Conservation (phyloP, 1,140 invertebrate species). For the Delia radicum region DNA sequence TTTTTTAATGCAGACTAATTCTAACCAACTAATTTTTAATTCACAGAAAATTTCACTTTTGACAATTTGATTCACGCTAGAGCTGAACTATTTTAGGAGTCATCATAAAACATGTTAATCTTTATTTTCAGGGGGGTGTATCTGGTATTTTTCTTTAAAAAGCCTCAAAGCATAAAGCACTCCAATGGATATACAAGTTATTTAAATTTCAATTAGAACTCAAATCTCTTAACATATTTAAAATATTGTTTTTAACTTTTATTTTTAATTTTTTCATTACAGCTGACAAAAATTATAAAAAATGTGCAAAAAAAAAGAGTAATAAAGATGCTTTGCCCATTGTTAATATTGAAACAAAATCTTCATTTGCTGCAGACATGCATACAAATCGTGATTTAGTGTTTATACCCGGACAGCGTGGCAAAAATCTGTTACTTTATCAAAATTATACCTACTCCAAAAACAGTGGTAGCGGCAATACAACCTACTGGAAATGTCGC, state of each 20-base stretch:
- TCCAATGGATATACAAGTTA: too few species aligned
- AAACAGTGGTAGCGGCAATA: conserved; percentile 38
- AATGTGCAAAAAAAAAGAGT: neutral
- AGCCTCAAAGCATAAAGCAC: too few species aligned
- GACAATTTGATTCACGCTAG: too few species aligned
- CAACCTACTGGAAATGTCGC: conserved; percentile 51
- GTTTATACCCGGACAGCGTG: conserved; percentile 44
- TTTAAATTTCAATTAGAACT: too few species aligned
- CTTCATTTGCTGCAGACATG: neutral
- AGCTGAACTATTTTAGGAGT: too few species aligned
- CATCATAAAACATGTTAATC: too few species aligned
- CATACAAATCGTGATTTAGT: conserved; percentile 23
- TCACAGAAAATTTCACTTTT: too few species aligned
- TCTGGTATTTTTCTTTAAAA: too few species aligned
- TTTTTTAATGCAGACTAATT: too few species aligned
- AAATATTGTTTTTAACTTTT: too few species aligned
- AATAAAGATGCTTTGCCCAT: neutral
- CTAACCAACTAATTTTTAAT: too few species aligned
- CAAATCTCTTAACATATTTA: neutral
- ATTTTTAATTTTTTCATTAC: neutral
- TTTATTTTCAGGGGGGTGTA: too few species aligned
- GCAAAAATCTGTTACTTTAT: conserved; percentile 39
- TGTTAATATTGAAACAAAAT: conserved; percentile 12
- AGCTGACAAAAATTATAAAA: neutral
- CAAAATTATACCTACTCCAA: conserved; percentile 40